A percentile compares a stretch with the other conserved stretches of the same genome.
Conservation (phyloP, 2,888 invertebrate species). For the Galerucella nymphaeae region DNA sequence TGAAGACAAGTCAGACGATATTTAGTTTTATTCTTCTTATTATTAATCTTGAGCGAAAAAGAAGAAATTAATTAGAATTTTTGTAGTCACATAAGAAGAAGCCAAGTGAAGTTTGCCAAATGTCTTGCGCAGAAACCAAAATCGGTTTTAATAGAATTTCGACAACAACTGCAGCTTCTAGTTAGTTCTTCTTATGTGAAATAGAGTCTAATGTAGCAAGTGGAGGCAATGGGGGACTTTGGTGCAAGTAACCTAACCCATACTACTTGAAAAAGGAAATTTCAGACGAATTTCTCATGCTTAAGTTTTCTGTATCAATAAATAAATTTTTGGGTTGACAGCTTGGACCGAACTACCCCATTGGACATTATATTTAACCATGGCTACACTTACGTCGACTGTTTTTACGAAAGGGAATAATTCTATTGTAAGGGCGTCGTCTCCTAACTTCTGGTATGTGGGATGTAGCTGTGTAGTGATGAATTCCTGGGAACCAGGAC, state of each 20-base stretch:
- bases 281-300: no score
- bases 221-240: no score
- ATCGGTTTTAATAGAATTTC: no score
- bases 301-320: neutral
- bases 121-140: no score
- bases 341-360: no score
- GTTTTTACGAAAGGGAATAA: slow-evolving; percentile 38
- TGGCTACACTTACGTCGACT: slow-evolving; percentile 5
- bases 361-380: neutral
- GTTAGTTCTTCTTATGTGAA: no score
- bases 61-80: neutral
- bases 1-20: slow-evolving; percentile 64
- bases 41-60: neutral
- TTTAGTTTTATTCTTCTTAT: slow-evolving; percentile 7
- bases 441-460: slow-evolving; percentile 36
- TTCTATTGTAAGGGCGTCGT: slow-evolving; percentile 33
- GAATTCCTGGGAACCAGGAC: slow-evolving; percentile 38
- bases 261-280: no score
- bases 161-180: no score
- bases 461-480: slow-evolving; percentile 39
- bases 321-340: neutral
- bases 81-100: neutral
- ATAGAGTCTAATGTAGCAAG: no score
- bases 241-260: no score
- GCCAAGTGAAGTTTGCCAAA: no score